phyloP scores from a whole-genome alignment of 2,113 vertebrate species.

The Phylloscopus whistleri region DNA sequence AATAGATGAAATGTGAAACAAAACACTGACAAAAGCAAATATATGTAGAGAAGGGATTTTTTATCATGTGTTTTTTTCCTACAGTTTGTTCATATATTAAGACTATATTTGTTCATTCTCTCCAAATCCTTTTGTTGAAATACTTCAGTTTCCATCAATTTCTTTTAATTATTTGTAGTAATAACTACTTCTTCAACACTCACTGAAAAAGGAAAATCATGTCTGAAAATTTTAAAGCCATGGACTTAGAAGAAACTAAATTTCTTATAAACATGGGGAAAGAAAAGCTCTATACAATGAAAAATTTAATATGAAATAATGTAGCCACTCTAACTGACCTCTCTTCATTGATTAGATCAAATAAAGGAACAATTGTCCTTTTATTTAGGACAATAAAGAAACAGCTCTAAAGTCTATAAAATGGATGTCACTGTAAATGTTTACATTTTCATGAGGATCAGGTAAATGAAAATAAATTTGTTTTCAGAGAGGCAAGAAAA shows the following conservation, averaged over 20 bases:
- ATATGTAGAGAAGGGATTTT: not conserved
- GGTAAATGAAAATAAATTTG: not conserved
- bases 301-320: not conserved
- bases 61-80: not conserved
- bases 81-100: not conserved
- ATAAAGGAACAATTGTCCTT: not conserved
- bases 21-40: not conserved
- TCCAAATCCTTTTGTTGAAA: not conserved
- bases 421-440: not conserved
- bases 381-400: not conserved
- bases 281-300: not conserved
- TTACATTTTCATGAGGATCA: not conserved
- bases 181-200: not conserved
- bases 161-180: not conserved
- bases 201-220: not conserved
- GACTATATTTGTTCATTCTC: not conserved
- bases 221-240: not conserved
- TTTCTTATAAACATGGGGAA: not conserved
- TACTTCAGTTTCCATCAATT: not conserved
- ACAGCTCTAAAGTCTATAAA: not conserved
- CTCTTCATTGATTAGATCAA: not conserved
- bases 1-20: not conserved
- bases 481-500: not conserved
- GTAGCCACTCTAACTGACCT: not conserved
- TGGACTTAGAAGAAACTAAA: not conserved